Conservation (phyloP, 92 coral and sea anemone genomes). For the Epizoanthus ramosus region DNA sequence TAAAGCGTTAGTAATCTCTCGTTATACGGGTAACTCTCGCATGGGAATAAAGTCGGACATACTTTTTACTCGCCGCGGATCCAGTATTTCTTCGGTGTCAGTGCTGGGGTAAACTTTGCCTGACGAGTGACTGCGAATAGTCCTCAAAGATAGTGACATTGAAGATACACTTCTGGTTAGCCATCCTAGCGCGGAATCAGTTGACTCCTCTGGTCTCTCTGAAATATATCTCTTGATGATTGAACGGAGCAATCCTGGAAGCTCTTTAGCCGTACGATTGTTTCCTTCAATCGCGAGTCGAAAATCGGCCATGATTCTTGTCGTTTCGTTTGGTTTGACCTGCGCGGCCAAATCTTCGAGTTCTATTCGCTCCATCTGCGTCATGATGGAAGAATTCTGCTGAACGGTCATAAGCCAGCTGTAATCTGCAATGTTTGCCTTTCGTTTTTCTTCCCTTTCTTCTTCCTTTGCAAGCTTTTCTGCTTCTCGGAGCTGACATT, state of each 20-base stretch:
- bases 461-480: slow-evolving; percentile 57
- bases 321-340: slow-evolving; percentile 80
- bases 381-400: slow-evolving; percentile 47
- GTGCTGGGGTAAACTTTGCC: slow-evolving; percentile 74
- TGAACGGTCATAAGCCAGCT: slow-evolving; percentile 79
- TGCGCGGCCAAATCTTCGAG: slow-evolving; percentile 80
- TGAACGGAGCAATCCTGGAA: slow-evolving; percentile 73
- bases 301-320: slow-evolving; percentile 70
- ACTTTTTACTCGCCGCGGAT: slow-evolving; percentile 80
- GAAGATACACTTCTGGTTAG: slow-evolving; percentile 75
- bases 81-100: slow-evolving; percentile 46
- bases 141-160: slow-evolving; percentile 60
- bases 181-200: slow-evolving; percentile 72
- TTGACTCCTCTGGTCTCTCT: slow-evolving; percentile 46
- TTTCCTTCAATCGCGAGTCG: slow-evolving; percentile 68
- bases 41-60: slow-evolving; percentile 82
- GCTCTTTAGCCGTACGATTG: slow-evolving; percentile 54
- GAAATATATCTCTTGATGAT: slow-evolving; percentile 71
- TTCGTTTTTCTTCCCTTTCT: slow-evolving; percentile 71
- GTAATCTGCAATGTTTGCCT: slow-evolving; percentile 72
- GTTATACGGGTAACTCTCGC: slow-evolving; percentile 66
- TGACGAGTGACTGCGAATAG: slow-evolving; percentile 73
- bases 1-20: too few species aligned
- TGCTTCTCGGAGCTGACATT: slow-evolving; percentile 68
- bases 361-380: slow-evolving; percentile 77